Evolutionary conservation across 92 coral and sea anemone species (phyloP), one percentile per base, ranked within the genome.

Genomic region (Micromussa lordhowensis): DNA sequence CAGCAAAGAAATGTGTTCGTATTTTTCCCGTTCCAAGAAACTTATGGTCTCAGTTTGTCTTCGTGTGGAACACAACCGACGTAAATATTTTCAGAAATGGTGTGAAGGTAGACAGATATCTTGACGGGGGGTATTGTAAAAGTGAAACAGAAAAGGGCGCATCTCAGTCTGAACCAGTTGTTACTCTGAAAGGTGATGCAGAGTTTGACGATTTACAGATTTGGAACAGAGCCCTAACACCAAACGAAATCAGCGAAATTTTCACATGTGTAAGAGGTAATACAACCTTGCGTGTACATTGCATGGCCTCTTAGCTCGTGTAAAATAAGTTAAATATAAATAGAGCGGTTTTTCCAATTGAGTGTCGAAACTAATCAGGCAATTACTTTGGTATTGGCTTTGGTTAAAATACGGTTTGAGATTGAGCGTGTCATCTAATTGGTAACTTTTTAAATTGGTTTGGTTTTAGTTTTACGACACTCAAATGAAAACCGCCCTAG

Each of bases 161-260:
- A 8, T 3, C 53, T 1, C 31, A 32, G 9, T 24, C 10, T 44
- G 51, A 19, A 0, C 35, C 85, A 0, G 51, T 13, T 12, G 34
- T 88, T 7, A 38, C 35, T 18, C 71, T 88, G 38, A 44, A 34
- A 32, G 91, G 91, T 0, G 70, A 68, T 12, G 95, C 95, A 48
- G 58, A 53, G 22, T 92, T 80, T 80, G 93, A 92, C 48, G 95
- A 92, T 22, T 51, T 92, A 15, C 82, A 77, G 59, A 44, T 92
- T 55, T 86, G 82, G 86, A 53, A 68, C 57, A 76, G 64, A 40
- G 73, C 38, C 6, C 81, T 89, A 14, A 7, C n/a, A 2, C 63
- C 34, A 54, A 81, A 32, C 4, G 79, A 89, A 78, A 55, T 92
- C 32, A 30, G 48, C 22, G 81, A 83, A 51, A 73, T 86, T 68